Evolutionary conservation across 2,888 invertebrate genomes (phyloP).

Genomic region (Oxyteleia sp.): DNA sequence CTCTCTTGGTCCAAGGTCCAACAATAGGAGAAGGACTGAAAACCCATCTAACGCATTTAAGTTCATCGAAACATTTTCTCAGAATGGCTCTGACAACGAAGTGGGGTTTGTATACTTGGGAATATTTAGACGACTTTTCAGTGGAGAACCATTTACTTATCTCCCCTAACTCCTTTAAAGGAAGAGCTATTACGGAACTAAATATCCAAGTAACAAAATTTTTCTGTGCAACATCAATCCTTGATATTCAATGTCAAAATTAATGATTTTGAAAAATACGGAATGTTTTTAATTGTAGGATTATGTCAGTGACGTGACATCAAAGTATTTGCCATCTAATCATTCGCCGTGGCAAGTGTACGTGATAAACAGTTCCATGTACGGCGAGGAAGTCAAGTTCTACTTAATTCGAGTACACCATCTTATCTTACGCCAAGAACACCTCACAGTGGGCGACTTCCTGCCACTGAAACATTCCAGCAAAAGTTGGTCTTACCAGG

Average conservation of each 20-base stretch:
- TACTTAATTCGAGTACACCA: constrained; percentile 93
- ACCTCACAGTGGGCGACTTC: constrained; percentile 92
- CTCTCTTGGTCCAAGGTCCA: constrained; percentile 83
- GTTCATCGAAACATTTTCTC: constrained; percentile 89
- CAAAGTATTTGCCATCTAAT: constrained; percentile 92
- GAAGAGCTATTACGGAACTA: constrained; percentile 91
- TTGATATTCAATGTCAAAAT: too few species aligned
- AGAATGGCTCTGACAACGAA: constrained; percentile 91
- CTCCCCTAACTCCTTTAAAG: constrained; percentile 90
- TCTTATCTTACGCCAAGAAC: constrained; percentile 91
- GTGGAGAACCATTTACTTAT: constrained; percentile 92
- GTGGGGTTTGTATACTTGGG: constrained; percentile 94
- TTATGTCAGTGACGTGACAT: constrained; percentile 92
- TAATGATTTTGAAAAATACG: too few species aligned
- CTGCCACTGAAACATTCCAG: constrained; percentile 89
- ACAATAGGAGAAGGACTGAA: constrained; percentile 79
- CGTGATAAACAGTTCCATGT: constrained; percentile 88
- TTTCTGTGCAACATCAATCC: neutral
- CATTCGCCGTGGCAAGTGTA: constrained; percentile 94
- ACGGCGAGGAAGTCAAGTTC: constrained; percentile 88
- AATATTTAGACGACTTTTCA: constrained; percentile 89
- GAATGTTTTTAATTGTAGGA: constrained; percentile 88
- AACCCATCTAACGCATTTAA: constrained; percentile 80
- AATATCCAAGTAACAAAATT: constrained; percentile 91
- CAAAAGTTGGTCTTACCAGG: constrained; percentile 86